Percentiles rank a stretch among this genome's conserved stretches.
Conservation (phyloP, 1,140 invertebrate genomes). For the Latrodectus geometricus region DNA sequence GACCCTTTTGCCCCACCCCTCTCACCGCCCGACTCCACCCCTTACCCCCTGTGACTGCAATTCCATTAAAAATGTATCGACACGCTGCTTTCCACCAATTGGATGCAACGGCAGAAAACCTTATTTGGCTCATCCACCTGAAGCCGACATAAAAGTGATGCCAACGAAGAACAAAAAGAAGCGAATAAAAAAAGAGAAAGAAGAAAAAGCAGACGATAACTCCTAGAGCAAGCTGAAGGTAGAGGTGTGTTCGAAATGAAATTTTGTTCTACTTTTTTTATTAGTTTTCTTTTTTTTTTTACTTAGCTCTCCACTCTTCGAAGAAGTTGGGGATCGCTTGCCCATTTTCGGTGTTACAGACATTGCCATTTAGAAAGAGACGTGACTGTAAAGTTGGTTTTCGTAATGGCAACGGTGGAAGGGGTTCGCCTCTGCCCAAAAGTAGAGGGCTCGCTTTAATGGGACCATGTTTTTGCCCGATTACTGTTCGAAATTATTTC, state of each 20-base stretch:
- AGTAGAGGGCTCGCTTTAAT: background rate
- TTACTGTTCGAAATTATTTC: background rate
- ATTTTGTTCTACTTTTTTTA: background rate
- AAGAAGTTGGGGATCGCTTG: background rate
- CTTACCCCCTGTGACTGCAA: slow-evolving; percentile 16
- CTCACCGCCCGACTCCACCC: background rate
- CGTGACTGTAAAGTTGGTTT: background rate
- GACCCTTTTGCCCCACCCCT: slow-evolving; percentile 11
- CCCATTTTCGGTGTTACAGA: background rate
- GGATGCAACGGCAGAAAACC: background rate
- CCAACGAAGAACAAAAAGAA: background rate
- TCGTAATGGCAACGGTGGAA: background rate
- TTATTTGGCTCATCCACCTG: background rate
- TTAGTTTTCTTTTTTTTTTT: background rate
- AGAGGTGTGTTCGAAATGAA: background rate
- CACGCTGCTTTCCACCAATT: background rate
- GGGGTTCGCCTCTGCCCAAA: background rate
- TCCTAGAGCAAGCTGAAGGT: background rate
- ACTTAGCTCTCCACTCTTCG: background rate
- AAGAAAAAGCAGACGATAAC: background rate
- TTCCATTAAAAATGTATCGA: slow-evolving; percentile 22
- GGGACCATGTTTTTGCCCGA: background rate
- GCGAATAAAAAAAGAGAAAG: background rate
- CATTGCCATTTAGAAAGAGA: background rate
- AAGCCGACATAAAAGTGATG: background rate